A percentile compares a stretch with the other conserved stretches of the same genome.
Evolutionary conservation across 2,888 invertebrate genomes (phyloP).

Genomic region (Peribatodes rhomboidaria): DNA sequence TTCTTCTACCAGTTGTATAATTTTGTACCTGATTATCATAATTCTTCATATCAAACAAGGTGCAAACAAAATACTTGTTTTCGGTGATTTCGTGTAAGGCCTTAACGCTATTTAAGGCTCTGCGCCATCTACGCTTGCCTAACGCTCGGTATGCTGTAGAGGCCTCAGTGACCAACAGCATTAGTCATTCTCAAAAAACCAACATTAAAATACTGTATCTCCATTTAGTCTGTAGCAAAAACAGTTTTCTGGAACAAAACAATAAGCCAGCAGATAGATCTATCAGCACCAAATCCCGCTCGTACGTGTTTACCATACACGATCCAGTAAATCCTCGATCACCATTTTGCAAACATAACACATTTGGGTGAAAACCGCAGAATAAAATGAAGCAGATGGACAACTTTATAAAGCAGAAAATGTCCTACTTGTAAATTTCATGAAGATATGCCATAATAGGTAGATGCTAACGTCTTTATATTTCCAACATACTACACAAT

Average conservation of each 20-base stretch:
- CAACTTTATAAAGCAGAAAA: not conserved
- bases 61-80: too few relatives aligned
- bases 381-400: not conserved
- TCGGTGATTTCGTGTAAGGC: too few relatives aligned
- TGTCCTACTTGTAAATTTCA: not conserved
- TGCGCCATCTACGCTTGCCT: too few relatives aligned
- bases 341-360: conserved; percentile 25
- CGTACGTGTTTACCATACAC: conserved; percentile 39
- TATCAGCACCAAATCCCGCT: conserved; percentile 27
- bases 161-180: too few relatives aligned
- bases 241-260: conserved; percentile 17
- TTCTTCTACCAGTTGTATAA: too few relatives aligned
- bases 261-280: conserved; percentile 24
- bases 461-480: too few relatives aligned
- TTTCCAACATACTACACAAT: too few relatives aligned
- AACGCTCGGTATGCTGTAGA: too few relatives aligned
- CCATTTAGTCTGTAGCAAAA: conserved; percentile 1
- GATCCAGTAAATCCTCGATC: conserved; percentile 32
- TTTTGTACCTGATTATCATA: too few relatives aligned
- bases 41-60: too few relatives aligned
- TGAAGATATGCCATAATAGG: too few relatives aligned
- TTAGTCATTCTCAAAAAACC: not conserved
- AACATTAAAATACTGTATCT: not conserved
- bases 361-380: conserved; percentile 11
- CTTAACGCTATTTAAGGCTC: too few relatives aligned